Evolutionary conservation across 2,113 vertebrate species (phyloP), one percentile per base, ranked within the genome.

Genomic region (Shinisaurus crocodilurus): DNA sequence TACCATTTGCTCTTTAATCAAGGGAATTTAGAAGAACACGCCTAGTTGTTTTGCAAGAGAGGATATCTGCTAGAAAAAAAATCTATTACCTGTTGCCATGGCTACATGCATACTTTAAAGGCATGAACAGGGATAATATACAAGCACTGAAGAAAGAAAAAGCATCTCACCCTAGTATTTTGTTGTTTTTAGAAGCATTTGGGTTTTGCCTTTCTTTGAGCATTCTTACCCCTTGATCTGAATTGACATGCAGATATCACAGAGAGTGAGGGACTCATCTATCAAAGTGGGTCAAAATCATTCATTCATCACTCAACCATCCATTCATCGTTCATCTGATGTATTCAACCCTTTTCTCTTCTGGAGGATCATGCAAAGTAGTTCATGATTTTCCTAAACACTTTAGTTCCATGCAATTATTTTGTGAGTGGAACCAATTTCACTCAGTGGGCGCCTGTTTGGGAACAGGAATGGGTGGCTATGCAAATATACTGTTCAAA

Each of bases 161-260:
- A 79, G 2, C 20, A 87, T 16, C 9, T 89, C 91, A 27, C 69
- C 3, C 80, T 3, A 72, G 0, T 3, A 1, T 89, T 93, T 91
- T 92, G 15, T 37, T 90, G 23, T 45, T 34, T 50, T 72, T 2
- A 3, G 1, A 84, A 37, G 15, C 45, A 0, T 63, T 67, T 84
- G n/a, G 65, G 54, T 93, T 67, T 25, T 40, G 60, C 29, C 34
- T 77, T 40, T 29, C 72, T 85, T 88, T 69, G 82, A 88, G n/a
- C 1, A 3, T 34, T 79, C 69, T n/a, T 54, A 20, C 10, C 65
- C 60, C 63, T 77, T 70, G 81, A 85, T 91, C 79, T 70, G 63
- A 88, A 91, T 54, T 88, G 60, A 77, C 27, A 75, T n/a, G 43
- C 63, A 79, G 82, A 57, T 90, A 86, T 86, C 48, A 82, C 82